Evolutionary conservation across 1,140 invertebrate species (phyloP), one percentile per base, ranked within the genome.

Genomic region (Drosophila seguyi): DNA sequence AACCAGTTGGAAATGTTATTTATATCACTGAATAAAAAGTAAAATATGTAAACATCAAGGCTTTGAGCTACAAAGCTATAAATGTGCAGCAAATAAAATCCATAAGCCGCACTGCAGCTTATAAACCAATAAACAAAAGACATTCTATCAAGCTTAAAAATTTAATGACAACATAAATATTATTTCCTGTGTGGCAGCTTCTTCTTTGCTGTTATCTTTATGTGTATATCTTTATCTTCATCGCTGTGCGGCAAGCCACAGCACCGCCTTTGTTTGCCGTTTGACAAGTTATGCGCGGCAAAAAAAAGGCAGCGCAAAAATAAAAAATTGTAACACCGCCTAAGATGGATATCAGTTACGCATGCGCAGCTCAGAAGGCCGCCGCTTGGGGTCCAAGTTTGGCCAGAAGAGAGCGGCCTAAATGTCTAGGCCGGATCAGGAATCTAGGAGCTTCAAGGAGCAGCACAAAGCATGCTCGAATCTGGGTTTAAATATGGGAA

Each of bases 291-390:
- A 85, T 84, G 81, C 72, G 81, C 52, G 45, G 60, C 50, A 61
- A 44, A 58, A 44, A 53, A 68, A 42, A 31, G 29, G 4, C 48
- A 60, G 41, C 36, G 29, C 47, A 56, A 34, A 39, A 67, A 59
- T 34, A 71, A 75, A 69, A 75, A 63, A 58, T 72, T 84, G 81
- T 84, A 84, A 84, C 81, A 79, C 81, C 77, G 81, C 81, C 78
- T 55, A 81, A 85, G 81, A 84, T 84, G 81, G 81, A 84, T 84
- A 84, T 85, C 81, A 80, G 77, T 84, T 84, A 84, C 81, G 81
- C 81, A 84, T 84, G 79, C 77, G 81, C 81, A 71, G 65, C 50
- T 29, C 41, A 71, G 50, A 47, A 31, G 42, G 66, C 62, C 47
- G 66, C 66, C 47, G 48, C 61, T 65, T 50, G 62, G 36, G 58